Evolutionary conservation across 2,797 vertebrate genomes (phyloP), one percentile per base, ranked within the genome.

Genomic region (Poeciliopsis gracilis): DNA sequence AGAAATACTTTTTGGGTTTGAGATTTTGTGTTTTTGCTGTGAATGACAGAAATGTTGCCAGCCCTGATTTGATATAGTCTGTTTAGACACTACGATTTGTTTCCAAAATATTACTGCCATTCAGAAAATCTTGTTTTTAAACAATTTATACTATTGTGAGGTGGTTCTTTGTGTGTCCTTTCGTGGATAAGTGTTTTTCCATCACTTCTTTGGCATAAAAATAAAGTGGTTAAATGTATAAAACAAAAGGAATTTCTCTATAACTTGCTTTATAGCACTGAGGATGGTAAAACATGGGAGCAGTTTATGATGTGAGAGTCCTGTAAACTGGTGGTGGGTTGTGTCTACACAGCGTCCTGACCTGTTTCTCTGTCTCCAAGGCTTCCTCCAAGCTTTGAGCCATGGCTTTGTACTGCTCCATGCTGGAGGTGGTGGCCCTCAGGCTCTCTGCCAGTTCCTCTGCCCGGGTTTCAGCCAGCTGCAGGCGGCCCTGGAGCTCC

Each of bases 331-430:
- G 46, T 59, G 25, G 28, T 12, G 23, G 5, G 53, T 72, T 15
- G 18, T 78, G 82, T 74, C n/a, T 47, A 1, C 9, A 30, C 33
- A 10, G 45, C 41, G 13, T 57, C 57, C 77, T 38, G 49, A 99
- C 98, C 96, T 98, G 97, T 84, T 99, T 99, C 87, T 99, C 98
- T 82, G 96, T 98, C 69, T 97, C 96, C 69, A 99, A 94, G 0
- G 97, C 98, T 75, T 99, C 98, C 90, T 99, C 98, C 81, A 99
- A 94, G 81, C 96, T 97, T 76, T 97, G 96, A 80, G 96, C 97
- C 97, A 99, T 98, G 82, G 95, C 90, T 83, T 96, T 95, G 86
- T 99, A 99, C 83, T 98, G 97, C 72, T 99, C 98, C 90, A 98
- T 94, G 79, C 95, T 97, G 90, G 95, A 95, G 4, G 95, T 94